phyloP scores from a whole-genome alignment of 1,140 invertebrate species.

The Drosophila takahashii region DNA sequence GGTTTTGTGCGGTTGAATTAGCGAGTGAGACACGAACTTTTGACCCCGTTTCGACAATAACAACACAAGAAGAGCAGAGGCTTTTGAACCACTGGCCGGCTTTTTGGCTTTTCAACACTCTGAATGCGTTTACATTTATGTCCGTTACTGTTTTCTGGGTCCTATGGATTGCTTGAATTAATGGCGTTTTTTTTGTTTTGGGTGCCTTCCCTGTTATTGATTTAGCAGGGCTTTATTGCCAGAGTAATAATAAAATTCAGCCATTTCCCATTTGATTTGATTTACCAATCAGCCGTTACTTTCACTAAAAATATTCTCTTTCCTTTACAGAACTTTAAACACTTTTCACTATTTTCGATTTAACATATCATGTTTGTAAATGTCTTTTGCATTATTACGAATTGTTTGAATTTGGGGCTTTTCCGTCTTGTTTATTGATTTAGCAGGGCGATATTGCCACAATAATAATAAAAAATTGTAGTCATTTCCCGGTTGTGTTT shows the following conservation, averaged over 20 bases:
- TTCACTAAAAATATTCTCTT: background rate
- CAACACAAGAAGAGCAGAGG: constrained; percentile 48
- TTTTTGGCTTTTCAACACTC: constrained; percentile 43
- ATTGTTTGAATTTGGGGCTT: constrained; percentile 1
- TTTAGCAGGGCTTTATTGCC: constrained; percentile 14
- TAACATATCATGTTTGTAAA: background rate
- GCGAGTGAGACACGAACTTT: constrained; percentile 74
- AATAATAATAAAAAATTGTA: background rate
- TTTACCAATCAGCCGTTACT: constrained; percentile 44
- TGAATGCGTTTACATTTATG: constrained; percentile 29
- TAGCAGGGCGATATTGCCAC: too few relatives aligned
- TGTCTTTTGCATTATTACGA: background rate
- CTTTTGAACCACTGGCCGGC: constrained; percentile 35
- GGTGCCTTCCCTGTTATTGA: constrained; percentile 48
- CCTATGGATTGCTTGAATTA: background rate
- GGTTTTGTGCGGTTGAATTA: constrained; percentile 65
- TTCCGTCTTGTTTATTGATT: constrained; percentile 7
- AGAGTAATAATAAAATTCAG: constrained; percentile 15
- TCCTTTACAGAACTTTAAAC: background rate
- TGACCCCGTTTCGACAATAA: constrained; percentile 75
- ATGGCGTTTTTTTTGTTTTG: constrained; percentile 1
- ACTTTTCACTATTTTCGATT: background rate
- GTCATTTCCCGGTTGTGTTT: background rate
- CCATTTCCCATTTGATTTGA: constrained; percentile 3
- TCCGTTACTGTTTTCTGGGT: constrained; percentile 16